Evolutionary conservation across 2,888 invertebrate genomes (phyloP), one percentile per base, ranked within the genome.

Genomic region (Strigamia maritima): DNA sequence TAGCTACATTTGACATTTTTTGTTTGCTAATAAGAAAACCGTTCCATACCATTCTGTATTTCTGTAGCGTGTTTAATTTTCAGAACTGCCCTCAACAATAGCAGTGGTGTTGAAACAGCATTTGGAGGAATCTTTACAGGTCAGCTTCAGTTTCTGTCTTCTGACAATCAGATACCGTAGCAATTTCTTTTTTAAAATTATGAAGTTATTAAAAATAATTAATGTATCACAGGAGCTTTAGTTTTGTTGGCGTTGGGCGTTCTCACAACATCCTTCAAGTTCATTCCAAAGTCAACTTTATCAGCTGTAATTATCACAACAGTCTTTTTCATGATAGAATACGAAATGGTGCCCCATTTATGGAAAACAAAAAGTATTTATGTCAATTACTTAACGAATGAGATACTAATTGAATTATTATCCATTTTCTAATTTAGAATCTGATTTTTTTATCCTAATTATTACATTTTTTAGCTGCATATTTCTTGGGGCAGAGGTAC

Each of bases 281-380:
- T 83, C 86, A 94, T 95, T 82, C 94, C 95, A 1, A 92, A 91
- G 87, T 90, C 97, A 0, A 92, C 94, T 0, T 88, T 98, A 31
- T 91, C 95, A 0, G 92, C 95, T 0, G 94, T 97, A 76, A 91
- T 97, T 81, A 94, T 97, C 81, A 92, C 92, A 82, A 96, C 97
- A 8, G 96, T 97, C 16, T 86, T 94, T 79, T 94, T 94, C 84
- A 91, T 95, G 90, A 91, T 94, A 84, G 95, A 95, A 86, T 95
- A 91, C 81, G 87, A 89, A 65, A 90, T 92, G 22, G 89, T 93
- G 22, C 84, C 84, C 12, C 87, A 91, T 8, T 88, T 95, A 75
- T 96, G 94, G 94, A 89, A 89, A 83, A 90, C 92, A n/a, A 94
- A 92, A 87, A 93, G 94, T 94, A 85, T n/a, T n/a, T 89, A 89